phyloP scores from a whole-genome alignment of 2,797 vertebrate species.

The Eutrigla gurnardus region DNA sequence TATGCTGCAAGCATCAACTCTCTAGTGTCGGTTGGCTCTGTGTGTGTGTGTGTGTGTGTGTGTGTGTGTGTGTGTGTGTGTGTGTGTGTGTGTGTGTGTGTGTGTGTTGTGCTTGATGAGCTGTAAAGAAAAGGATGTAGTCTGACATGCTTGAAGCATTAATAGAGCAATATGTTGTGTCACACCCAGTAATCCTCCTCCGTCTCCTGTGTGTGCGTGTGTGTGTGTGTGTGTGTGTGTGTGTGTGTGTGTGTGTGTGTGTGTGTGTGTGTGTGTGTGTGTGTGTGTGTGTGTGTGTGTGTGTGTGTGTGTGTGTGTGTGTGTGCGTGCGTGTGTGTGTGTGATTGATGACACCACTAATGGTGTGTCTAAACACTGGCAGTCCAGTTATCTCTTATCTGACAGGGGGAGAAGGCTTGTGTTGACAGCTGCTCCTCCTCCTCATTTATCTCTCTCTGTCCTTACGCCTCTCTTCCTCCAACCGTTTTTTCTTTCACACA shows the following conservation, averaged over 20 bases:
- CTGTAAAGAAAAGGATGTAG: slow-evolving; percentile 52
- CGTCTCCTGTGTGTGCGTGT: slow-evolving; percentile 11
- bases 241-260: slow-evolving; percentile 49
- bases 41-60: background rate
- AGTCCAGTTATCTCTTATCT: slow-evolving; percentile 76
- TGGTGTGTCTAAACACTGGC: slow-evolving; percentile 76
- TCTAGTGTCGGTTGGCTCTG: background rate
- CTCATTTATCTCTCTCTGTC: slow-evolving; percentile 71
- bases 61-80: slow-evolving; percentile 16
- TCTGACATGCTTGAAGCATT: slow-evolving; percentile 53
- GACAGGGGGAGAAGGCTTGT: slow-evolving; percentile 61
- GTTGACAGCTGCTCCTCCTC: slow-evolving; percentile 72
- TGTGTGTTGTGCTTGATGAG: slow-evolving; percentile 40
- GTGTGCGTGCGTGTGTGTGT: slow-evolving; percentile 37
- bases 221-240: slow-evolving; percentile 24
- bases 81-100: slow-evolving; percentile 15
- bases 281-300: slow-evolving; percentile 21
- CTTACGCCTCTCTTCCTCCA: slow-evolving; percentile 21
- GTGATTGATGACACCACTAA: slow-evolving; percentile 80
- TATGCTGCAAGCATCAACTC: background rate
- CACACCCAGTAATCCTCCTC: slow-evolving; percentile 55
- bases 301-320: slow-evolving; percentile 13
- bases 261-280: slow-evolving; percentile 20
- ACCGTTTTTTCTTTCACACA: slow-evolving; percentile 18
- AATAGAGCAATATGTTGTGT: slow-evolving; percentile 67